Base-by-base conservation (phyloP, 2,113 vertebrate genomes). In the Tauraco erythrolophus region DNA sequence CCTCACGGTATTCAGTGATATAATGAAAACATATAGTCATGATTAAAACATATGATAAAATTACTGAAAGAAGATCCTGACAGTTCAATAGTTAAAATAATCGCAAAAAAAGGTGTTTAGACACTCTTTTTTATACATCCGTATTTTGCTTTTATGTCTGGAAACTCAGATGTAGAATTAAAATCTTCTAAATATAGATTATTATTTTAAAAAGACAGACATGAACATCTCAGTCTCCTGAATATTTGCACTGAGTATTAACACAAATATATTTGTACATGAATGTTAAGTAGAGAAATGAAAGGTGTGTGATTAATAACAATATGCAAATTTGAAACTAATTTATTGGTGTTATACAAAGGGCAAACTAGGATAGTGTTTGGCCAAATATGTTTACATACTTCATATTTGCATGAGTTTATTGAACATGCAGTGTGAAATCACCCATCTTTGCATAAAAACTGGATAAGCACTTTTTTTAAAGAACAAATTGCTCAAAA, bases 301-400 rank as follows among this genome's bases (percentile, higher is more conserved):
- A 92, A 97, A 96, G 86, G 85, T 94, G 93, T 93, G 80, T 94
- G 88, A 97, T 97, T 97, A 96, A 94, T 95, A 92, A 89, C 79
- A 91, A 88, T 96, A 97, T 96, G 95, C 88, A 97, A 95, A 94
- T 96, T 89, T 78, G 68, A 84, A 96, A 89, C 72, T 95, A 95
- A 95, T 96, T 95, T 96, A 95, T 95, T 95, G 91, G 68, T 93
- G 92, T 94, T 95, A 93, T 82, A 92, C 92, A 94, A 94, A 97
- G 92, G 95, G 91, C 91, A 97, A 84, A 94, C 80, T 92, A 78
- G 80, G 60, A 74, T 92, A 87, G 80, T 92, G 79, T 94, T 92
- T 97, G 95, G 91, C 86, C 92, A 94, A 94, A 94, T 97, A 92
- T 96, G 91, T 96, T 95, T 97, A 89, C 95, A 94, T 94, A 94